Evolutionary conservation across 2,113 vertebrate genomes (phyloP).

Genomic region (Typhlomys cinereus): DNA sequence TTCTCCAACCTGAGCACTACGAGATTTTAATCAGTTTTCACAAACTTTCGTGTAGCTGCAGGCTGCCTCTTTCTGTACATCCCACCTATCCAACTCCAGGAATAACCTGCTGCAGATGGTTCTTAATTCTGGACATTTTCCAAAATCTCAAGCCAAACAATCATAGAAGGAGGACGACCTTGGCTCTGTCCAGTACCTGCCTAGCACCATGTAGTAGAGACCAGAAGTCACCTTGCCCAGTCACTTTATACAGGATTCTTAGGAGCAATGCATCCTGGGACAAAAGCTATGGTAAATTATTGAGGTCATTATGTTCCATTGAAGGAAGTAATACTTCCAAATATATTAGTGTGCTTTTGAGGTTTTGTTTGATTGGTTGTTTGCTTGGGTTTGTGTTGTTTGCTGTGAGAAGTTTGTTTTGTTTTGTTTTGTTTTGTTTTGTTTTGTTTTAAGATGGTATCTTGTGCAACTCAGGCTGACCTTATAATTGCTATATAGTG

Average conservation of each 20-base stretch:
- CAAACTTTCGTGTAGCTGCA: not conserved
- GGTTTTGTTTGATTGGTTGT: not conserved
- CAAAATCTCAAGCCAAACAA: not conserved
- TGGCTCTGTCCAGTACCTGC: too few relatives aligned
- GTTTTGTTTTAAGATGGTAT: not conserved
- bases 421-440: not conserved
- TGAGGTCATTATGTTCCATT: not conserved
- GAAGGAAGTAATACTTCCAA: not conserved
- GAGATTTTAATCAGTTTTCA: not conserved
- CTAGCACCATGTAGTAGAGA: not conserved
- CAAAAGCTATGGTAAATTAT: not conserved
- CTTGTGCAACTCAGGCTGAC: not conserved
- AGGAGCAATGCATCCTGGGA: not conserved
- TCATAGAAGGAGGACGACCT: not conserved
- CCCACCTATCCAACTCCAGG: not conserved
- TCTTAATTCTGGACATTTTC: conserved; percentile 31
- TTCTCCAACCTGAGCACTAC: accelerated
- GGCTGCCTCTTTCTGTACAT: not conserved
- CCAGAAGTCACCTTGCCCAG: accelerated
- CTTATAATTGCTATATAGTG: too few relatives aligned
- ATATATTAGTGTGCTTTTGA: not conserved
- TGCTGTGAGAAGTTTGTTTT: not conserved
- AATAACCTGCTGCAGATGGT: conserved; percentile 33
- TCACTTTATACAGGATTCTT: not conserved
- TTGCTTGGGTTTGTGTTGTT: not conserved